Base-by-base conservation (phyloP, 2,113 vertebrate genomes). In the Equus przewalskii region DNA sequence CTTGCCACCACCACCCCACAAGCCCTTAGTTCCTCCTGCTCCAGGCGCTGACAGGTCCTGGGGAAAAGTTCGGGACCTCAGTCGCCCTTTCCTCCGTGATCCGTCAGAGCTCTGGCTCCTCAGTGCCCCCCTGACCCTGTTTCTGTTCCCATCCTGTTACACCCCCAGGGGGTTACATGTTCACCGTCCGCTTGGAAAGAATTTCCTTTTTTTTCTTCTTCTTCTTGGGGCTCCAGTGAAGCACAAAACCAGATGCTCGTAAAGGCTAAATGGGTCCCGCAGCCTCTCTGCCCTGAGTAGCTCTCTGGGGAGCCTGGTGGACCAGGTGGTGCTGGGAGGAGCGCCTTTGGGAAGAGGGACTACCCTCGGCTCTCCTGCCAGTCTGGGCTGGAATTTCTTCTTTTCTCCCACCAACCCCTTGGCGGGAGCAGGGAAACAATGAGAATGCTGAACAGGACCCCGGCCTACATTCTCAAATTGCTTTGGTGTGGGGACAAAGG, bases 231-330 rank as follows among this genome's bases (percentile, higher is more conserved):
- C 90, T 96, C 69, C 72, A 92, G 41, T 1, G 9, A 96, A 97
- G 89, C 90, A 97, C 90, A 98, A 98, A 98, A 97, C 92, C 98
- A 98, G 97, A 98, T 98, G 97, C 86, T 96, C 41, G 22, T 51
- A 96, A 97, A 96, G 86, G 89, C 70, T 96, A 92, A 94, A 51
- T 70, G 4, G 1, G 82, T 95, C 89, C 83, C 44, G 1, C 64
- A 81, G 94, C 46, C 64, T 93, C 46, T 82, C 65, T 14, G 76
- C 91, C 60, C 64, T 14, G 79, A 84, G 76, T 8, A 56, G 49
- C 73, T 85, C 83, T 83, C 94, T 30, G 51, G 65, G 60, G 87
- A 85, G 75, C 36, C 30, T 2, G 5, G 9, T 15, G 41, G 81
- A 22, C 33, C 84, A 94, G 82, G 95, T 93, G 86, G 82, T 44